Percentiles rank a stretch among this genome's conserved stretches.
Evolutionary conservation across 1,140 invertebrate species (phyloP).

Genomic region (Leguminivora glycinivorella): DNA sequence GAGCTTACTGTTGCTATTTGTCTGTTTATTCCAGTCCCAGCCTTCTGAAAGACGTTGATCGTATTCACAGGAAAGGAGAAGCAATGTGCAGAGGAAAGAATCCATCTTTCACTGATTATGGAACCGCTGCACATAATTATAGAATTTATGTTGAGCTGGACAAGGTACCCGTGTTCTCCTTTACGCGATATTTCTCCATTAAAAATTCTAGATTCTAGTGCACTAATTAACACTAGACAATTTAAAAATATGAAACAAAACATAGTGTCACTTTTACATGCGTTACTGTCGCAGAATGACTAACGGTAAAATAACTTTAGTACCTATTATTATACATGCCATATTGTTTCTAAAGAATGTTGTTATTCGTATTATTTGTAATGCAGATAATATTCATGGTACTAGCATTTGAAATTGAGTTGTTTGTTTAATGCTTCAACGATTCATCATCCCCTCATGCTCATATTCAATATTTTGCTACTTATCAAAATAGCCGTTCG

Average conservation of each 20-base stretch:
- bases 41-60: constrained; percentile 25
- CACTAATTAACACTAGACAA: not conserved
- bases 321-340: not conserved
- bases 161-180: constrained; percentile 32
- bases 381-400: not conserved
- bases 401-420: no score
- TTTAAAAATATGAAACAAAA: constrained; percentile 11
- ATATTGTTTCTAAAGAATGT: not conserved
- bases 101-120: constrained; percentile 38
- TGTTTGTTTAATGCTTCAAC: no score
- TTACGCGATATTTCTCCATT: constrained; percentile 6
- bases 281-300: not conserved
- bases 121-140: constrained; percentile 34
- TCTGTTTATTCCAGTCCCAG: not conserved
- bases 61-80: not conserved
- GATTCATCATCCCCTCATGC: no score
- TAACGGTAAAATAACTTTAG: not conserved
- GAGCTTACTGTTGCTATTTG: constrained; percentile 26
- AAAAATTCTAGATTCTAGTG: constrained; percentile 29
- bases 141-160: constrained; percentile 19
- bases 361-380: not conserved
- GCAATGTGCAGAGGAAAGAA: constrained; percentile 40
- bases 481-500: no score
- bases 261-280: constrained; percentile 4
- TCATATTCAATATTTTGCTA: no score